phyloP scores from a whole-genome alignment of 1,140 invertebrate species.

The Phocides pigmalion region DNA sequence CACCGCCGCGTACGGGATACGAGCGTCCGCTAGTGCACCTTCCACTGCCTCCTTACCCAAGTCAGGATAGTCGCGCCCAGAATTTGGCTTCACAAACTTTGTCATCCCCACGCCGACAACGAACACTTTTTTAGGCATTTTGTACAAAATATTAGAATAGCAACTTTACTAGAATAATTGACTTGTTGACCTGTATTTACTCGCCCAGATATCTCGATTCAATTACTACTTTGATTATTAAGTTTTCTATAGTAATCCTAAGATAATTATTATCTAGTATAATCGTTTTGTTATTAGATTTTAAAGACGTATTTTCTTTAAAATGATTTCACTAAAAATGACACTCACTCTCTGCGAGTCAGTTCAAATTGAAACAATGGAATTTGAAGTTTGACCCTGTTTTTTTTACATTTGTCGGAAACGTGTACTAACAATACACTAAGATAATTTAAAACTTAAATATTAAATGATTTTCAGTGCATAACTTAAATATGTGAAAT shows the following conservation, averaged over 20 bases:
- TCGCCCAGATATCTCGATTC: neutral
- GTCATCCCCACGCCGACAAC: slow-evolving; percentile 99
- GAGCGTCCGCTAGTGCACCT: slow-evolving; percentile 95
- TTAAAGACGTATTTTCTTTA: neutral
- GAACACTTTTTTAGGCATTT: slow-evolving; percentile 88
- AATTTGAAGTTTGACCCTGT: too few species aligned
- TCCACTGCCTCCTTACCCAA: slow-evolving; percentile 96
- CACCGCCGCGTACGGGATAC: slow-evolving; percentile 91
- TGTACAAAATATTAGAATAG: slow-evolving; percentile 24
- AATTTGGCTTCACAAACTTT: slow-evolving; percentile 92
- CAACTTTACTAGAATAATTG: neutral
- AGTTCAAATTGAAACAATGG: too few species aligned
- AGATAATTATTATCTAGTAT: neutral
- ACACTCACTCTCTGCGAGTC: too few species aligned
- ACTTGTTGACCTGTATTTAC: neutral
- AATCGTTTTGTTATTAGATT: too few species aligned
- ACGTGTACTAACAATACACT: too few species aligned
- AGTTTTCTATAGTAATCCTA: too few species aligned
- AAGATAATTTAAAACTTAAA: too few species aligned
- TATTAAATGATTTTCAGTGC: too few species aligned
- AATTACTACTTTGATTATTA: too few species aligned
- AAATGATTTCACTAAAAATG: too few species aligned
- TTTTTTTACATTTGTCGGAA: too few species aligned
- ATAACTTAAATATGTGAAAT: too few species aligned
- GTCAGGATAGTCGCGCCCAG: slow-evolving; percentile 95